Conservation (phyloP, 2,888 invertebrate genomes). For the Drosophila mulleri region DNA sequence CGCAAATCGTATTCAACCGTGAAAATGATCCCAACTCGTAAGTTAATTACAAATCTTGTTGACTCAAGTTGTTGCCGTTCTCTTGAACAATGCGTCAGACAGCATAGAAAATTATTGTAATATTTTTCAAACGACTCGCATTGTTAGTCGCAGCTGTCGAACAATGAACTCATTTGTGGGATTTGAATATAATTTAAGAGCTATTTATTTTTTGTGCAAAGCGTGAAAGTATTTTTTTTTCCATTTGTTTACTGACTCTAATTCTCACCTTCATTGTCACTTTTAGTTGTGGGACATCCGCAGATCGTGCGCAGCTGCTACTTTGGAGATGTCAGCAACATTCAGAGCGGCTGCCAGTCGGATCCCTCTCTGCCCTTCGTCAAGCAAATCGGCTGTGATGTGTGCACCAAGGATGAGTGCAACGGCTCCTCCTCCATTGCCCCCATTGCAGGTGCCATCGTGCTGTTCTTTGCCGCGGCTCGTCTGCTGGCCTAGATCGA, state of each 20-base stretch:
- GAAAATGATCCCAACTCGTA: slow-evolving; percentile 12
- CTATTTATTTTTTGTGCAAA: slow-evolving; percentile 13
- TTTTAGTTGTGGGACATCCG: slow-evolving; percentile 68
- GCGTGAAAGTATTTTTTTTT: slow-evolving; percentile 32
- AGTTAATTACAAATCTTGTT: slow-evolving; percentile 34
- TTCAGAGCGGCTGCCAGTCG: slow-evolving; percentile 77
- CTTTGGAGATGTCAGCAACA: slow-evolving; percentile 79
- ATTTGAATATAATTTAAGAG: background rate
- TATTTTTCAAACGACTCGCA: slow-evolving; percentile 24
- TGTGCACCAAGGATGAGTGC: slow-evolving; percentile 81
- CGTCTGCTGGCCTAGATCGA: slow-evolving; percentile 82
- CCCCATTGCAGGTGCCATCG: slow-evolving; percentile 74
- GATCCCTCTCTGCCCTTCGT: slow-evolving; percentile 82
- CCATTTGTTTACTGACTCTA: background rate
- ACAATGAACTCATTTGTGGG: slow-evolving; percentile 41
- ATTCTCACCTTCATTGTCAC: slow-evolving; percentile 24
- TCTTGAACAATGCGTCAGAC: slow-evolving; percentile 32
- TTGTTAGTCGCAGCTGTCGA: slow-evolving; percentile 31
- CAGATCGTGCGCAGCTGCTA: slow-evolving; percentile 79
- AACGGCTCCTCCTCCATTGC: slow-evolving; percentile 75
- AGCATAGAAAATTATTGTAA: slow-evolving; percentile 24
- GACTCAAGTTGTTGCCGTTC: slow-evolving; percentile 23
- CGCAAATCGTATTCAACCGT: slow-evolving; percentile 19
- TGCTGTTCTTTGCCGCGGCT: slow-evolving; percentile 77
- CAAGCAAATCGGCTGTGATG: slow-evolving; percentile 81